These are phyloP conservation scores for Onychostruthus taczanowskii DNA, from an alignment of 2,113 vertebrate species.

Conservation along the genomic window DNA sequence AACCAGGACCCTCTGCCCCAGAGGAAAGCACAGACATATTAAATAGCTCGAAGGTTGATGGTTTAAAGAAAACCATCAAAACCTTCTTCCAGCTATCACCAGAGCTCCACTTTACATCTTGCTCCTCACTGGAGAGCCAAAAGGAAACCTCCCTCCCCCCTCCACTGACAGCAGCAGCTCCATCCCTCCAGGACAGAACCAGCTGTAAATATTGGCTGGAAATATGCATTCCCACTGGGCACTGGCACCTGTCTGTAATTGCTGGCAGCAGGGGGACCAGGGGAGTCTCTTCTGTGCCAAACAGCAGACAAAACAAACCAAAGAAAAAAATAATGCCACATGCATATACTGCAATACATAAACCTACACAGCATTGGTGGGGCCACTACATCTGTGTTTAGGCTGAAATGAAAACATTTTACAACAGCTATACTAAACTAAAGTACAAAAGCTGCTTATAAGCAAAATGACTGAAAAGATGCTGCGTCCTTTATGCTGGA, in stretches of 20 bases:
- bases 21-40: not conserved
- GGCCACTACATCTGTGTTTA: not conserved
- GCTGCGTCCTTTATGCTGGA: not conserved
- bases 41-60: not conserved
- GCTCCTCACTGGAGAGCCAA: not conserved
- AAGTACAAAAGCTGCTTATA: not conserved
- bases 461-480: not conserved
- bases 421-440: not conserved
- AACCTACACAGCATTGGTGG: not conserved
- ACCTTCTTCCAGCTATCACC: not conserved
- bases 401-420: not conserved
- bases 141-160: not conserved
- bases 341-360: not conserved
- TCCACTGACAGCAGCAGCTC: not conserved
- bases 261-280: not conserved
- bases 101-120: not conserved
- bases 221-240: not conserved
- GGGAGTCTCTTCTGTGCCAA: not conserved
- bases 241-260: not conserved
- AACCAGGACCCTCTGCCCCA: not conserved
- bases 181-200: not conserved
- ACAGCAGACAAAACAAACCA: not conserved
- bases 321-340: not conserved
- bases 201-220: not conserved
- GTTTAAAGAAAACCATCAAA: not conserved